Evolutionary conservation across 1,140 invertebrate species (phyloP).

Genomic region (Brachionus paranguensis): DNA sequence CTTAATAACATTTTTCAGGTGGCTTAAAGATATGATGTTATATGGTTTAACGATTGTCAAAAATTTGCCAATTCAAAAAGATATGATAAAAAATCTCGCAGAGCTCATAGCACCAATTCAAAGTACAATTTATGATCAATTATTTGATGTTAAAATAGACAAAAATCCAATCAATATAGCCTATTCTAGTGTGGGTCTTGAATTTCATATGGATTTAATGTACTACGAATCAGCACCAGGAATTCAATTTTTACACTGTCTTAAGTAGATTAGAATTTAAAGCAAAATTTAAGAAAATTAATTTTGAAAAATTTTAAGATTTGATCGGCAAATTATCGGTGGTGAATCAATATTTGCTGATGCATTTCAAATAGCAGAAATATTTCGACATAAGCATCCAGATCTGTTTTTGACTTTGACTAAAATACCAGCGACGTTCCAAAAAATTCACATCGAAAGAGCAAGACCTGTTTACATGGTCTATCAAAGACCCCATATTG

Average conservation of each 20-base stretch:
- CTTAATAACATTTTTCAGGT: background rate
- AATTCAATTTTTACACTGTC: constrained; percentile 49
- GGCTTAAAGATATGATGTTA: background rate
- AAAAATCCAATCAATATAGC: constrained; percentile 50
- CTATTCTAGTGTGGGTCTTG: constrained; percentile 45
- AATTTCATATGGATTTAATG: constrained; percentile 50
- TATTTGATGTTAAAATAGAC: constrained; percentile 44
- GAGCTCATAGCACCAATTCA: constrained; percentile 24
- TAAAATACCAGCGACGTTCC: constrained; percentile 49
- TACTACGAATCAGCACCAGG: constrained; percentile 54
- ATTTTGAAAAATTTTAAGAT: constrained; percentile 42
- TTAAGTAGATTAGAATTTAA: constrained; percentile 43
- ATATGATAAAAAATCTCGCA: background rate
- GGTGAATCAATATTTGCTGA: constrained; percentile 49
- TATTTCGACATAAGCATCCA: constrained; percentile 45
- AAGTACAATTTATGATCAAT: constrained; percentile 40
- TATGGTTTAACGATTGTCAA: background rate
- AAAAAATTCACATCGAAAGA: constrained; percentile 43
- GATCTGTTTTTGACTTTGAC: constrained; percentile 45
- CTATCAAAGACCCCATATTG: constrained; percentile 49
- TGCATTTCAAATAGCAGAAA: constrained; percentile 47
- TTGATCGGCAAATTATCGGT: constrained; percentile 48
- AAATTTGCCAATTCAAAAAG: background rate
- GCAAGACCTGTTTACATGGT: constrained; percentile 47
- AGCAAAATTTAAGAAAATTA: background rate